Base-by-base conservation (phyloP, 2,113 vertebrate species). In the Sebastes fasciatus region DNA sequence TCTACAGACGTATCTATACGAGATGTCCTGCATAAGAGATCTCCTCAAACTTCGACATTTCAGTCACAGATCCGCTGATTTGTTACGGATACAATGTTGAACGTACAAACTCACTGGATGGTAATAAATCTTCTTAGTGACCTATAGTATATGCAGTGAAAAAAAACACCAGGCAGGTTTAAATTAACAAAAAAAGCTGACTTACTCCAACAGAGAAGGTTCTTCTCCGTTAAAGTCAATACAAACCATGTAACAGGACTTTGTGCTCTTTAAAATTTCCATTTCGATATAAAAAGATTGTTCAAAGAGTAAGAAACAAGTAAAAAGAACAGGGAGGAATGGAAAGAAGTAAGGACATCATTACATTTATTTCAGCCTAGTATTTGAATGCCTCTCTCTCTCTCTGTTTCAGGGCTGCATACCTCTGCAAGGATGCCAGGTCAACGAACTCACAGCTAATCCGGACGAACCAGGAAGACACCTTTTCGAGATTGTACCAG, bases 401-500 rank as follows among this genome's bases (percentile, higher is more conserved):
- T 70, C 1, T 91, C 0, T 52, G 23, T 86, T 88, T 61, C 88
- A 98, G 97, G 97, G 97, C 74, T 96, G 95, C 83, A 97, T 98
- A 86, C 94, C 96, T n/a, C 96, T 98, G 13, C 96, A 96, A 91
- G 97, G 97, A 66, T 97, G 93, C 77, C 96, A 96, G 77, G 97
- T 98, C 86, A 96, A 96, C 0, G 96, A 98, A 81, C 93, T 97
- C 62, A 91, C 94, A 67, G 95, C 96, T 23, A 97, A 96, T 88
- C 96, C 96, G 0, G 97, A 98, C 13, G 97, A 98, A 73, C 95
- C 95, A 60, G 96, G 96, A 45, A 96, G 96, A 89, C 96, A 98
- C 88, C 95, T 98, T 8, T 98, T 98, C 91, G 97, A 98, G 91
- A 98, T 98, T 83, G 85, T 93, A 13, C 91, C 97, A 96, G 97